Percentiles rank a stretch among this genome's conserved stretches.
These are phyloP conservation scores for Eulemur albifrons DNA, from an alignment of 2,797 vertebrate genomes.

Conservation along the genomic window DNA sequence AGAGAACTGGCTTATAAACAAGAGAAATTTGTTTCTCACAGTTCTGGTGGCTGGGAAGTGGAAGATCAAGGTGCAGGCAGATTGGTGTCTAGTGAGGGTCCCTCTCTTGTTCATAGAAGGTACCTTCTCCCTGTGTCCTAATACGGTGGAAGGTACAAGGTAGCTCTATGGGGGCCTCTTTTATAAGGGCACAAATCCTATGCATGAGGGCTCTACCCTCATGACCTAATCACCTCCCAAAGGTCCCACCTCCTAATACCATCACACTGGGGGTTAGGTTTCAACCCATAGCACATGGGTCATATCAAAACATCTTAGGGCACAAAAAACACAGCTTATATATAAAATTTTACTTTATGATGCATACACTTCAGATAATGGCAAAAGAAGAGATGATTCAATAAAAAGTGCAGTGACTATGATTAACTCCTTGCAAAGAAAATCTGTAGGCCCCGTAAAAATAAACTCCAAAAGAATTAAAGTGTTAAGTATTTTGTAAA, in stretches of 20 bases:
- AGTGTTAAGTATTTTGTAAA: neutral
- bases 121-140: neutral
- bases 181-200: neutral
- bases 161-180: neutral
- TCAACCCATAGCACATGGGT: neutral
- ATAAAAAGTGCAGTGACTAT: neutral
- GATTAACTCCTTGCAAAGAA: neutral
- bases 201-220: neutral
- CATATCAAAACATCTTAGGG: constrained; percentile 3
- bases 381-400: neutral
- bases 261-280: neutral
- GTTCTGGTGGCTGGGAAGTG: neutral
- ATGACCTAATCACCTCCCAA: neutral
- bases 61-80: neutral
- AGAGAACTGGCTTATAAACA: neutral
- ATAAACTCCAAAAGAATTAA: neutral
- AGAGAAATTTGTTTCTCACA: neutral
- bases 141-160: neutral
- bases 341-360: neutral
- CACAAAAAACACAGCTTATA: neutral
- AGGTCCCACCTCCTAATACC: neutral
- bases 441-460: neutral
- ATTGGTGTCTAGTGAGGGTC: neutral
- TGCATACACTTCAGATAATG: neutral
- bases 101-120: neutral